Conservation (phyloP, 2,797 vertebrate species). For the Enteromius radiatus region DNA sequence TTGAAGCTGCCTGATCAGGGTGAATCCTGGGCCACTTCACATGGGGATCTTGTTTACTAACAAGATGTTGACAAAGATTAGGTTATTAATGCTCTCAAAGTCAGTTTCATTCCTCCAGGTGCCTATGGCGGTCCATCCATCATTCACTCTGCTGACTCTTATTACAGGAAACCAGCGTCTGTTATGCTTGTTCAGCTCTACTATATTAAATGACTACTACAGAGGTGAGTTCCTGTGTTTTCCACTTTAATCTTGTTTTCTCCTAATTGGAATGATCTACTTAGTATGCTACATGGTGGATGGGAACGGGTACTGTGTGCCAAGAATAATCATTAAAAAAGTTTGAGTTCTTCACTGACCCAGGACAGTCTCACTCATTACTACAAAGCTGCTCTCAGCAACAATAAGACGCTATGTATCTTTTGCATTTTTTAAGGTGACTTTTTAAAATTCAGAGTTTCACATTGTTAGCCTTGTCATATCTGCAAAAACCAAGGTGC, state of each 20-base stretch:
- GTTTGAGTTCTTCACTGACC: background rate
- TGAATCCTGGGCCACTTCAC: background rate
- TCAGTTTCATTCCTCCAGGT: background rate
- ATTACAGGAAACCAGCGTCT: constrained; percentile 25
- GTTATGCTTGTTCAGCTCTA: constrained; percentile 19
- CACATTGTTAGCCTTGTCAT: background rate
- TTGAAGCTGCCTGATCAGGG: background rate
- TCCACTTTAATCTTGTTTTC: constrained; percentile 12
- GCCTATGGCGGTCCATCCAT: constrained; percentile 2
- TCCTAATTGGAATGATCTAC: constrained; percentile 15
- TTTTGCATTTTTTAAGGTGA: background rate
- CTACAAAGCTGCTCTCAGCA: constrained; percentile 6
- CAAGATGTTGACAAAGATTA: constrained; percentile 9
- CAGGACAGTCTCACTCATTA: background rate
- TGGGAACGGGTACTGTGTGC: background rate
- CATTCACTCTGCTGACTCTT: constrained; percentile 24
- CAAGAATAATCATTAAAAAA: constrained; percentile 27
- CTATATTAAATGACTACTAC: constrained; percentile 8
- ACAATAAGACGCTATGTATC: background rate
- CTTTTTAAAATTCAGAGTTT: background rate
- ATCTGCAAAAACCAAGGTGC: background rate
- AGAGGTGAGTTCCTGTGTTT: background rate
- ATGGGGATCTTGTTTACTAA: background rate
- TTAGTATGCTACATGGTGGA: constrained; percentile 8
- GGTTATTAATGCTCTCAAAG: constrained; percentile 1